Percentiles rank a stretch among this genome's conserved stretches.
These are phyloP conservation scores for Ips nitidus DNA, from an alignment of 1,140 invertebrate species.

Conservation along the genomic window DNA sequence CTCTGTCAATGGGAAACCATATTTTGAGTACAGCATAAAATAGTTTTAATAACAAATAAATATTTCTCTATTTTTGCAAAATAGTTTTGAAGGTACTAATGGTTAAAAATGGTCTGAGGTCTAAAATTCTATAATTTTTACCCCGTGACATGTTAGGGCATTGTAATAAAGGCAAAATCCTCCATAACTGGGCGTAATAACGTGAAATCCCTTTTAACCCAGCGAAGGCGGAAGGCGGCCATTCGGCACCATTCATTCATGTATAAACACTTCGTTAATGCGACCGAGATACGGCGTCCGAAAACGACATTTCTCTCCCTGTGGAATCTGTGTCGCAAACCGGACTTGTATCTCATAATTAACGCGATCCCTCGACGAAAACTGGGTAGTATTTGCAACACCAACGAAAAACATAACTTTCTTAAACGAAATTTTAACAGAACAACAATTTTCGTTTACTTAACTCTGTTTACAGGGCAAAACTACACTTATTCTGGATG, in stretches of 20 bases:
- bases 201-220: slow-evolving; percentile 26
- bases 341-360: slow-evolving; percentile 43
- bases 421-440: slow-evolving; percentile 3
- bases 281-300: slow-evolving; percentile 16
- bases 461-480: neutral
- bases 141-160: no score
- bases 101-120: no score
- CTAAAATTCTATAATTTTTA: no score
- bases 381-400: slow-evolving; percentile 26
- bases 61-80: no score
- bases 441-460: neutral
- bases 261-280: slow-evolving; percentile 31
- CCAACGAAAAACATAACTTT: neutral
- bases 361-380: slow-evolving; percentile 33
- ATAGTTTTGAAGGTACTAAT: no score
- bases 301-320: slow-evolving; percentile 18
- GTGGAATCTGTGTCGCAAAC: slow-evolving; percentile 31
- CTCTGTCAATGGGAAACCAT: no score
- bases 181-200: slow-evolving; percentile 11
- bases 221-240: slow-evolving; percentile 29
- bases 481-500: no score
- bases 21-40: no score
- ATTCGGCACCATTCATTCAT: slow-evolving; percentile 32
- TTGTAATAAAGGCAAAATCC: no score
- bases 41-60: no score